Base-by-base conservation (phyloP, 1,140 invertebrate species). In the Copidosoma floridanum region DNA sequence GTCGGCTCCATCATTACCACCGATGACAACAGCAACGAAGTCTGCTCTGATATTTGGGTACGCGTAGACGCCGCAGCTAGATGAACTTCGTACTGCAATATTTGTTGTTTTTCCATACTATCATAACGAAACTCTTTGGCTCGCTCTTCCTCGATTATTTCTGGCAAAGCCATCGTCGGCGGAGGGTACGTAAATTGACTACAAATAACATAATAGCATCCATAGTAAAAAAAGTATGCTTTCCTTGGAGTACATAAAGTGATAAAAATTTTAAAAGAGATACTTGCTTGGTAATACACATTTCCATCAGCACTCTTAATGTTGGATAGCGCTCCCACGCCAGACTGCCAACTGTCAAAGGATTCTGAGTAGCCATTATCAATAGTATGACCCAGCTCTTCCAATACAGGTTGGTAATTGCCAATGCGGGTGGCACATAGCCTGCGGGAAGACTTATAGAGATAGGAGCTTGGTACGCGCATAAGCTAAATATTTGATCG, bases 251-350 rank as follows among this genome's bases (percentile, higher is more conserved):
- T 57, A 41, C 12, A 27, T 48, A 51, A 38, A 32, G 29, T 44
- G n/a, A n/a, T n/a, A n/a, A n/a, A n/a, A n/a, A n/a, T 27, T 50
- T 24, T 26, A 26, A 29, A 29, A 21, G n/a, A n/a, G n/a, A 57
- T 38, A 76, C 82, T 81, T 81, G 91, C 86, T 93, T 95, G 7
- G 95, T 98, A 68, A 99, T 98, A 69, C 94, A 95, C 89, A 96
- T 96, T 83, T 99, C 95, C 85, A 98, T 97, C 40, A 98, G 82
- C 60, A 88, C 89, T 67, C 92, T 85, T 48, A 98, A 82, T 46
- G 91, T 97, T n/a, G 95, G 93, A 82, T 97, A 98, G 62, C 89
- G 89, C 68, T 90, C 87, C 89, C 94, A 97, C 23, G 89, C 93
- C 46, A 89, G 80, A 61, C 85, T 85, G 2, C 95, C 96, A 80